These are phyloP conservation scores for Nasonia longicornis DNA, from an alignment of 1,140 invertebrate genomes.

Conservation along the genomic window DNA sequence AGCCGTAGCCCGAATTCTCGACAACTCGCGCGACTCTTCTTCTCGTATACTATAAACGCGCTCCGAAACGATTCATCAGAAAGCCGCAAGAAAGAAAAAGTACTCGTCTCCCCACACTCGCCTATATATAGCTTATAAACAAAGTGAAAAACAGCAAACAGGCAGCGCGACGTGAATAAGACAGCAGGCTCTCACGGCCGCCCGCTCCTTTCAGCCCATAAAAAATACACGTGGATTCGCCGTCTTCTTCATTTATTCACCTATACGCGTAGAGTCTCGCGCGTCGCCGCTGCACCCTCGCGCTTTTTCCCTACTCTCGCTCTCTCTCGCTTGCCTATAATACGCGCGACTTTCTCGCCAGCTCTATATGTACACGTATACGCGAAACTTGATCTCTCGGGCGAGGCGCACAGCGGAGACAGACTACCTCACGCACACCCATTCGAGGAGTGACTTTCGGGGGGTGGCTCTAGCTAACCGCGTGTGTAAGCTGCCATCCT, in stretches of 20 bases:
- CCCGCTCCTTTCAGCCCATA: background rate
- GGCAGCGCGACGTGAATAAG: slow-evolving; percentile 4
- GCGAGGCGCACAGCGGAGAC: background rate
- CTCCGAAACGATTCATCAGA: background rate
- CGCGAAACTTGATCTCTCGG: background rate
- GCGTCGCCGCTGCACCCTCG: background rate
- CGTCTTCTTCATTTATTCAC: slow-evolving; percentile 37
- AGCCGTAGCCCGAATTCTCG: background rate
- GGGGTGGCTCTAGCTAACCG: slow-evolving; percentile 53
- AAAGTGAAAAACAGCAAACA: slow-evolving; percentile 19
- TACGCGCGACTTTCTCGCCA: background rate
- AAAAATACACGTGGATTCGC: slow-evolving; percentile 35
- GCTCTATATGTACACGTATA: too few species aligned
- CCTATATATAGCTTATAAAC: slow-evolving; percentile 21
- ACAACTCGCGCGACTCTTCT: background rate
- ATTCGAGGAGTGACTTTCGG: background rate
- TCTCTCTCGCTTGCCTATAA: slow-evolving; percentile 26
- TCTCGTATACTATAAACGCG: too few species aligned
- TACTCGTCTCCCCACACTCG: background rate
- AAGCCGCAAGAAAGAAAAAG: background rate
- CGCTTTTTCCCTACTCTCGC: background rate
- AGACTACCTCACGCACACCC: background rate
- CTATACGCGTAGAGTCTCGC: background rate
- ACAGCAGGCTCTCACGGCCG: background rate
- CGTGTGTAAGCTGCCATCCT: slow-evolving; percentile 62